Evolutionary conservation across 2,797 vertebrate genomes (phyloP).

Genomic region (Bucorvus abyssinicus): DNA sequence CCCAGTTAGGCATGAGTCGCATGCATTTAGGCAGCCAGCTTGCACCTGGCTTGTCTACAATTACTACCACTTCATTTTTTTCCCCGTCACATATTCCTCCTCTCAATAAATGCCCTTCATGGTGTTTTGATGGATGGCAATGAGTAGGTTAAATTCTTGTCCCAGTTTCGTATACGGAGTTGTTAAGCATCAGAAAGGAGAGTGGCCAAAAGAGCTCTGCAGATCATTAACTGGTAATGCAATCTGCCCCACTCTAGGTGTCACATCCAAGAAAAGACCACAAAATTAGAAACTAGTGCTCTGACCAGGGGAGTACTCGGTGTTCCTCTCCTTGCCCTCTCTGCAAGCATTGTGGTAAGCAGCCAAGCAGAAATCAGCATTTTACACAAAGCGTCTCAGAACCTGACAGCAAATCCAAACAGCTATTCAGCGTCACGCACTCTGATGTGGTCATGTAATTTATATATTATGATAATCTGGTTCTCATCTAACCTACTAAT

Average conservation of each 20-base stretch:
- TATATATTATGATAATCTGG: slow-evolving; percentile 46
- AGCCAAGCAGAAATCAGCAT: slow-evolving; percentile 43
- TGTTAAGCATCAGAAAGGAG: slow-evolving; percentile 20
- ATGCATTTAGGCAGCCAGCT: background rate
- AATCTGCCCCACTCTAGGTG: slow-evolving; percentile 16
- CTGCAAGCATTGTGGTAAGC: background rate
- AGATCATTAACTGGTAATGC: slow-evolving; percentile 49
- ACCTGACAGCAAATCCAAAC: slow-evolving; percentile 15
- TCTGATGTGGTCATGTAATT: slow-evolving; percentile 24
- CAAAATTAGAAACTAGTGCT: background rate
- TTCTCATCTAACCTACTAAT: slow-evolving; percentile 46
- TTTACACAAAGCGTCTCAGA: background rate
- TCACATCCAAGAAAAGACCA: slow-evolving; percentile 52
- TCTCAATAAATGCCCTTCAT: background rate
- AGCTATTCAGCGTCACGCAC: background rate
- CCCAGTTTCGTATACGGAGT: background rate
- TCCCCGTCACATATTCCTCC: background rate
- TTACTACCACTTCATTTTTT: background rate
- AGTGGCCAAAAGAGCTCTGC: background rate
- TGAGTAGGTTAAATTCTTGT: background rate
- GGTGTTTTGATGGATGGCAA: background rate
- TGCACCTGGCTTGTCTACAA: background rate
- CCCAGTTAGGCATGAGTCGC: background rate
- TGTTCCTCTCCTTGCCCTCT: background rate
- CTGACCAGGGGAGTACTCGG: background rate